Evolutionary conservation across 2,888 invertebrate genomes (phyloP).

Genomic region (Galerucella calmariensis): DNA sequence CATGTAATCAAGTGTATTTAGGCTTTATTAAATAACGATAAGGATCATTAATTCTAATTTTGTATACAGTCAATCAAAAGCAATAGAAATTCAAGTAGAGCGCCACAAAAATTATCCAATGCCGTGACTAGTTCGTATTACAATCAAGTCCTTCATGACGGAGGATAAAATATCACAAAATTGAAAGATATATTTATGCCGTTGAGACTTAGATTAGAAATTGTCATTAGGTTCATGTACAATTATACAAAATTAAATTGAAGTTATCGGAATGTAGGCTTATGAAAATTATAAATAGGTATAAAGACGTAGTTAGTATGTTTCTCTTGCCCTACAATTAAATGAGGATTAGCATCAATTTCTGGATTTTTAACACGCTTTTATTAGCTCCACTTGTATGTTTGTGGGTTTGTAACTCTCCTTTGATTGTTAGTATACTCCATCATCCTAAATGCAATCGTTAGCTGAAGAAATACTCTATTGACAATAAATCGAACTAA

Average conservation of each 20-base stretch:
- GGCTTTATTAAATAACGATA: background rate
- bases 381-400: no score
- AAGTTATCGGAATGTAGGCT: background rate
- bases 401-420: no score
- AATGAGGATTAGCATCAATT: background rate
- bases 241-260: background rate
- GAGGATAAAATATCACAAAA: background rate
- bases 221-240: background rate
- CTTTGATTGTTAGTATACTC: no score
- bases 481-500: no score
- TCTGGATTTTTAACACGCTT: background rate
- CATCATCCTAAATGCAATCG: no score
- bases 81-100: background rate
- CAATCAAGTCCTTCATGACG: background rate
- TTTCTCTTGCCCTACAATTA: background rate
- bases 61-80: constrained; percentile 9
- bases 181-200: background rate
- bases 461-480: no score
- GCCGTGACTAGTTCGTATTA: constrained; percentile 21
- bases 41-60: constrained; percentile 21
- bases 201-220: no score
- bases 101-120: constrained; percentile 18
- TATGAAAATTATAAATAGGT: no score
- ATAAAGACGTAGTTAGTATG: background rate
- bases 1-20: no score